Evolutionary conservation across 2,797 vertebrate genomes (phyloP), one percentile per base, ranked within the genome.

Genomic region (Amniataba percoides): DNA sequence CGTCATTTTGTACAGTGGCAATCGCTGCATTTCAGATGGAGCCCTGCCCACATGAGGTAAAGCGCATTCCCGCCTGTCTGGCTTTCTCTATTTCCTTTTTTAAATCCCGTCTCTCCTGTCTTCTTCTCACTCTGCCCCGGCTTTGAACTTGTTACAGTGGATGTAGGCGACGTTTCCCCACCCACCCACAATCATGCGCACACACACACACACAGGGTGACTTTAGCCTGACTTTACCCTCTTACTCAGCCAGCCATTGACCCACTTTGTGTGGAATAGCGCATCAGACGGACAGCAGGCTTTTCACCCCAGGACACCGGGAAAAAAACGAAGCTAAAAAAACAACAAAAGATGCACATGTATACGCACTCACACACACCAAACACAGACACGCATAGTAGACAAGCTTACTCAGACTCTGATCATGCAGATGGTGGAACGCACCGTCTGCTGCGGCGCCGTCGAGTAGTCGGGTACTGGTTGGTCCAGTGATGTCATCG

Each of bases 241-340:
- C 74, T 87, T 80, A 82, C 76, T 88, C 87, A 90, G 77, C 89
- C 84, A 88, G 82, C 79, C 77, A 53, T 81, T 94, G 93, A 93
- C 93, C 91, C 89, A 94, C 74, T 92, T 93, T 88, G 61, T 61
- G 83, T 57, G 63, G 81, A 89, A 80, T 53, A 82, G 74, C 16
- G 56, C 83, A 84, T 80, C 92, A 94, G 92, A 92, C 85, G 12
- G 84, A 87, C 61, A 4, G 70, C 71, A 74, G 80, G 87, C 69
- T 86, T 86, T 87, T 87, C 77, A 88, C 88, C 89, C 71, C 81
- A 43, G 83, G 91, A 88, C 90, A 87, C 74, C 71, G 87, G 88
- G n/a, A n/a, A n/a, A 82, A 83, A 87, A 90, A 85, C 70, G 46
- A 74, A 83, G 74, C 81, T 71, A 71, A 79, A 71, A 79, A 90